phyloP scores from a whole-genome alignment of 2,797 vertebrate species.

The Alosa sapidissima region DNA sequence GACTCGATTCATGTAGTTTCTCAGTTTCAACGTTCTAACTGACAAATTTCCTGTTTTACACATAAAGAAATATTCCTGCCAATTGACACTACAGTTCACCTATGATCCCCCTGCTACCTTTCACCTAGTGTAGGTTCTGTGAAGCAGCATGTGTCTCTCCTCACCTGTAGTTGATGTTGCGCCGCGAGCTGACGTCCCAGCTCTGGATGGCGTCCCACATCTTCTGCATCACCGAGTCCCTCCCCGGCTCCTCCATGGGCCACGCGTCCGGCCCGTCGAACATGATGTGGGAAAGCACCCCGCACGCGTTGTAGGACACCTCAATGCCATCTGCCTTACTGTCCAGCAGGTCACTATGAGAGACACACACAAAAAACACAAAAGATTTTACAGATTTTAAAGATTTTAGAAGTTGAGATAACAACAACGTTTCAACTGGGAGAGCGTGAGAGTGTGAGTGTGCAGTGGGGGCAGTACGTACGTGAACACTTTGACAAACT shows the following conservation, averaged over 20 bases:
- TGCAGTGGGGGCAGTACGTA: conserved; percentile 53
- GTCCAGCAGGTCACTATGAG: conserved; percentile 87
- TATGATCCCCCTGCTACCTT: too few relatives aligned
- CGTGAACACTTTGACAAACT: conserved; percentile 98
- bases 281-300: conserved; percentile 98
- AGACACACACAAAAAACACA: background rate
- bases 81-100: background rate
- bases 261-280: conserved; percentile 92
- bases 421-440: too few relatives aligned
- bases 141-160: background rate
- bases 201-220: conserved; percentile 97
- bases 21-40: too few relatives aligned
- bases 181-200: conserved; percentile 95
- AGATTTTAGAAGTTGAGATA: background rate
- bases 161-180: conserved; percentile 98
- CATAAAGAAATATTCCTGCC: too few relatives aligned
- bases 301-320: conserved; percentile 97
- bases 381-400: background rate
- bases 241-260: conserved; percentile 84
- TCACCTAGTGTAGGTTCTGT: background rate
- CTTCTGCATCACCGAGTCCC: conserved; percentile 86
- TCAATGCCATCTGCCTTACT: conserved; percentile 98
- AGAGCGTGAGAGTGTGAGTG: background rate
- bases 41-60: too few relatives aligned
- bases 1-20: too few relatives aligned